Conservation (phyloP, 2,888 invertebrate genomes). For the Ophion ventricosus region DNA sequence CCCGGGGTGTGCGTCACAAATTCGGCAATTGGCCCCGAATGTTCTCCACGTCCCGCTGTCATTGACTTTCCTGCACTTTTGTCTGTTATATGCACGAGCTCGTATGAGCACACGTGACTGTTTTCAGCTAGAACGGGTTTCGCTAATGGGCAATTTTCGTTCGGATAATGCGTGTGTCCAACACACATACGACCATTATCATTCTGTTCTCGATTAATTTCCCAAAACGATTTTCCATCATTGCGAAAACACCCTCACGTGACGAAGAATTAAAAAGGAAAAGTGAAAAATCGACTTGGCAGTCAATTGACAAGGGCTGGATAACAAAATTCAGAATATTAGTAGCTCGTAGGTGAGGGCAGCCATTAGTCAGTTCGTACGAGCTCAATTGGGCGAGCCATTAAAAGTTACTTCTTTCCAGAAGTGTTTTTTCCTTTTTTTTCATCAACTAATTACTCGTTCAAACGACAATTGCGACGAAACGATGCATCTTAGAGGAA, state of each 20-base stretch:
- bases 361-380: too few species aligned
- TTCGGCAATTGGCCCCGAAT: slow-evolving; percentile 60
- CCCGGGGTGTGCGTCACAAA: slow-evolving; percentile 48
- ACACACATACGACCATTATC: slow-evolving; percentile 6
- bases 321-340: too few species aligned
- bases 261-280: background rate
- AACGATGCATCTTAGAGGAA: too few species aligned
- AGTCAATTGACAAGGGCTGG: too few species aligned
- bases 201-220: slow-evolving; percentile 29
- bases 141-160: slow-evolving; percentile 64
- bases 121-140: slow-evolving; percentile 41
- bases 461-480: too few species aligned
- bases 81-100: slow-evolving; percentile 17
- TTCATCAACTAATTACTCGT: too few species aligned
- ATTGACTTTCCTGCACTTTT: slow-evolving; percentile 30
- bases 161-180: slow-evolving; percentile 51
- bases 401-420: too few species aligned
- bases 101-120: slow-evolving; percentile 9
- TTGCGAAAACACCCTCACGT: background rate
- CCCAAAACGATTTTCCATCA: slow-evolving; percentile 23
- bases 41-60: slow-evolving; percentile 37
- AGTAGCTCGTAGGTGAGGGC: too few species aligned
- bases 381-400: too few species aligned
- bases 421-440: too few species aligned
- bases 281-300: too few species aligned